These are phyloP conservation scores for Onychorhynchus coronatus DNA, from an alignment of 2,113 vertebrate genomes.

Conservation along the genomic window DNA sequence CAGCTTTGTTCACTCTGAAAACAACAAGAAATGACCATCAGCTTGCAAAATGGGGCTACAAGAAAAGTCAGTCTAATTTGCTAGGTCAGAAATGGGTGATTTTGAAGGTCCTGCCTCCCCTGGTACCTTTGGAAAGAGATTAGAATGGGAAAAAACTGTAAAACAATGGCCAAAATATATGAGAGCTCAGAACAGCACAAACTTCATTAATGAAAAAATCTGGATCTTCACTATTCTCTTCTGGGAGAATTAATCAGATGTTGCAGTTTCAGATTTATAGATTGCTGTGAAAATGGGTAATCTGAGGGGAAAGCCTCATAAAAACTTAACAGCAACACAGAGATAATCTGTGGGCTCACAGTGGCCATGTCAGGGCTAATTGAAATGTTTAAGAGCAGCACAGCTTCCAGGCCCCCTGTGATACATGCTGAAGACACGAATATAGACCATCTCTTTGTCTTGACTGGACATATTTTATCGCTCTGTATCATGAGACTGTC, in stretches of 20 bases:
- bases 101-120: neutral
- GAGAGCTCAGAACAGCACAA: conserved; percentile 18
- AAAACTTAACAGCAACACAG: conserved; percentile 59
- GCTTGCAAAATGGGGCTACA: neutral
- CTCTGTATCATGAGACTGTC: conserved; percentile 63
- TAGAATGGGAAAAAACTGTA: neutral
- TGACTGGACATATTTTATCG: conserved; percentile 71
- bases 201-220: conserved; percentile 69
- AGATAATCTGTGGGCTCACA: conserved; percentile 65
- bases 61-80: neutral
- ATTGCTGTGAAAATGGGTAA: conserved; percentile 47
- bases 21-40: neutral
- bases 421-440: conserved; percentile 63
- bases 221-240: conserved; percentile 44
- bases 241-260: conserved; percentile 56
- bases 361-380: conserved; percentile 63
- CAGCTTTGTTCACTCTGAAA: neutral
- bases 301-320: conserved; percentile 62
- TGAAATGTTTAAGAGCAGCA: conserved; percentile 68
- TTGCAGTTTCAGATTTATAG: conserved; percentile 68
- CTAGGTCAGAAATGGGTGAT: neutral
- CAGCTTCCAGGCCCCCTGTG: conserved; percentile 35
- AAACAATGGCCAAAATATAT: conserved; percentile 15
- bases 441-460: conserved; percentile 70
- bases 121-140: neutral